These are phyloP conservation scores for Drosophila eohydei DNA, from an alignment of 2,888 invertebrate species.

Conservation along the genomic window DNA sequence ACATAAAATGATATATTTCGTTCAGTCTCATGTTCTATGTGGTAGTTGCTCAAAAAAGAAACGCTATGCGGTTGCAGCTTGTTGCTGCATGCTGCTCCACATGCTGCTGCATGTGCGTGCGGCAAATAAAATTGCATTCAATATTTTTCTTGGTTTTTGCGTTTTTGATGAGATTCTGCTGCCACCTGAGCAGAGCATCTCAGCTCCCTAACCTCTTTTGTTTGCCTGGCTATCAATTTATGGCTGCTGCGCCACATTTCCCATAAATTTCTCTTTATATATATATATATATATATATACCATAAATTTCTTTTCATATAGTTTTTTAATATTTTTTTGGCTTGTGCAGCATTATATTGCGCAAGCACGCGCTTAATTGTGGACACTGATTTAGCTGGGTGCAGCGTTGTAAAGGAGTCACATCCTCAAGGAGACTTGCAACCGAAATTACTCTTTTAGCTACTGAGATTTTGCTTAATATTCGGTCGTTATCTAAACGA, in stretches of 20 bases:
- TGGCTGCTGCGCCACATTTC: constrained; percentile 56
- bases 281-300: neutral
- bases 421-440: neutral
- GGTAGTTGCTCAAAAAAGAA: constrained; percentile 17
- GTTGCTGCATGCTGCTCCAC: neutral
- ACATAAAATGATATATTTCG: constrained; percentile 65
- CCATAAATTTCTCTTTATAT: constrained; percentile 53
- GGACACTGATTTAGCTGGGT: constrained; percentile 34
- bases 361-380: constrained; percentile 60
- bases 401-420: neutral
- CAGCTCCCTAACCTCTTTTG: constrained; percentile 24
- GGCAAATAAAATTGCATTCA: constrained; percentile 75
- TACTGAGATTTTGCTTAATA: neutral
- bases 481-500: neutral
- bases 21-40: constrained; percentile 45
- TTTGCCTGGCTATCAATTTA: constrained; percentile 69
- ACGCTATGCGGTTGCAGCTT: constrained; percentile 38
- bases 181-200: constrained; percentile 25
- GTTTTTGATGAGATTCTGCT: constrained; percentile 69
- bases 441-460: neutral
- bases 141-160: constrained; percentile 62
- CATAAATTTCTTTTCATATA: neutral
- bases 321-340: constrained; percentile 18
- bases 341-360: constrained; percentile 32
- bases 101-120: constrained; percentile 37